phyloP scores from a whole-genome alignment of 2,797 vertebrate genomes.

The Pogonophryne albipinna region DNA sequence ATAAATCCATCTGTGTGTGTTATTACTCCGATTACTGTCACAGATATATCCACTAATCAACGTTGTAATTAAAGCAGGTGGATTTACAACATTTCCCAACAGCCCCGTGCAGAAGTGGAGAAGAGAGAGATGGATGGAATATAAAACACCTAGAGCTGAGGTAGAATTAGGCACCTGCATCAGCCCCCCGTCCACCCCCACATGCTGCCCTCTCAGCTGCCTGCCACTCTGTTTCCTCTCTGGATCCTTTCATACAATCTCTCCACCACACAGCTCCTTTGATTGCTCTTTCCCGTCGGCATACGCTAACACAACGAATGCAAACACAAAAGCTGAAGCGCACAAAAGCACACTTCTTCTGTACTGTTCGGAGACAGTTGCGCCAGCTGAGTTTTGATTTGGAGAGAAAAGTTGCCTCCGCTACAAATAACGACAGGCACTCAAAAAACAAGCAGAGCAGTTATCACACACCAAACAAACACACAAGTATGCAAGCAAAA shows the following conservation, averaged over 20 bases:
- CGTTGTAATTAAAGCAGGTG: constrained; percentile 52
- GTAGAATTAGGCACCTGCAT: constrained; percentile 81
- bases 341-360: constrained; percentile 52
- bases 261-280: constrained; percentile 71
- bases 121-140: constrained; percentile 55
- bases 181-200: constrained; percentile 67
- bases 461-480: constrained; percentile 51
- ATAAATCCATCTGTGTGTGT: constrained; percentile 55
- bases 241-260: constrained; percentile 66
- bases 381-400: constrained; percentile 75
- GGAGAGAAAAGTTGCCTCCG: constrained; percentile 69
- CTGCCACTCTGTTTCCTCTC: constrained; percentile 75
- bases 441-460: constrained; percentile 56
- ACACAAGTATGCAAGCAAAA: constrained; percentile 30
- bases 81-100: constrained; percentile 45
- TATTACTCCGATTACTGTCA: constrained; percentile 56
- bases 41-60: constrained; percentile 53
- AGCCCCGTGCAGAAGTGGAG: constrained; percentile 28
- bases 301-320: constrained; percentile 45
- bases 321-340: constrained; percentile 45
- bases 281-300: constrained; percentile 71
- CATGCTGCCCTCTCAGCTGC: constrained; percentile 78
- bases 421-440: constrained; percentile 75
- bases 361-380: constrained; percentile 57
- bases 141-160: constrained; percentile 65